These are phyloP conservation scores for Pheucticus melanocephalus DNA, from an alignment of 2,113 vertebrate genomes.

Conservation along the genomic window DNA sequence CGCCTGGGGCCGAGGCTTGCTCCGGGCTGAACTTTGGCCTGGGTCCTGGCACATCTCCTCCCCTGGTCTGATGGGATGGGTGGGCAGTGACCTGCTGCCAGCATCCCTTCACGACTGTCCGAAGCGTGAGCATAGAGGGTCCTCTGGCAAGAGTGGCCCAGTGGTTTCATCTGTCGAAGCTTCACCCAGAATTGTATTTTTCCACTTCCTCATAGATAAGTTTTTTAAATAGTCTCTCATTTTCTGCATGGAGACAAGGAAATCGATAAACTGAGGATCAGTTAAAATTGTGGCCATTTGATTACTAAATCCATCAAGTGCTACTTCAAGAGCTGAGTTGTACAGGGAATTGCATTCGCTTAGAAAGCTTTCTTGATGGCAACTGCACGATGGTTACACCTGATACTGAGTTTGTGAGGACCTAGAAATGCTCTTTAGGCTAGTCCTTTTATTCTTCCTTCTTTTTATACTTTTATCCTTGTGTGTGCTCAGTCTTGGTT, in stretches of 20 bases:
- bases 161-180: background rate
- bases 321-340: background rate
- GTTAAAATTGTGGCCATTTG: background rate
- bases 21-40: background rate
- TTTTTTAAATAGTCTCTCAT: background rate
- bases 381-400: background rate
- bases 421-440: background rate
- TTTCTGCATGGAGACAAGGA: background rate
- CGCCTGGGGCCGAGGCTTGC: background rate
- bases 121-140: background rate
- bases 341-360: background rate
- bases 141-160: background rate
- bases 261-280: background rate
- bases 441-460: background rate
- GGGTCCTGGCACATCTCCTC: background rate
- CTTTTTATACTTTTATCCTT: background rate
- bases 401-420: background rate
- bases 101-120: background rate
- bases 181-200: background rate
- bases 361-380: background rate
- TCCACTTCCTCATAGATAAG: background rate
- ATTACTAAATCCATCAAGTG: constrained; percentile 29
- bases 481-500: background rate
- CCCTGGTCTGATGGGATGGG: background rate
- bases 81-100: background rate